Evolutionary conservation across 2,888 invertebrate genomes (phyloP).

Genomic region (Nymphalis urticae): DNA sequence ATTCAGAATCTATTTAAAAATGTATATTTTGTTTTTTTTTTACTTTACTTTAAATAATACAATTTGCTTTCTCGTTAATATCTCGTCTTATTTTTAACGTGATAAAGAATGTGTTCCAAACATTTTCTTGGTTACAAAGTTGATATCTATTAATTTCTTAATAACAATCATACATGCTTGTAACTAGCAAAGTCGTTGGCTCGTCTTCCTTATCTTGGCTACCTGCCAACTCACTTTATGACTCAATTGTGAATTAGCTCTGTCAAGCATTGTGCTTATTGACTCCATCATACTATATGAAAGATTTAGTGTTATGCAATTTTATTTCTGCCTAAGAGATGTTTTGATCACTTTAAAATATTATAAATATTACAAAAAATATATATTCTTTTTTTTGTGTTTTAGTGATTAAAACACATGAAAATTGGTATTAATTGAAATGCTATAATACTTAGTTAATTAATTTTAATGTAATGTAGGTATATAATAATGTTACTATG

Average conservation of each 20-base stretch:
- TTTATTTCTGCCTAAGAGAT: neutral
- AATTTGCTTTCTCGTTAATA: too few species aligned
- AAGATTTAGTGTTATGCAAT: neutral
- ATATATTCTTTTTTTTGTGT: neutral
- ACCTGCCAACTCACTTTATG: conserved; percentile 27
- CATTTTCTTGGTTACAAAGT: neutral
- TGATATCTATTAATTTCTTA: neutral
- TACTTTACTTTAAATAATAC: too few species aligned
- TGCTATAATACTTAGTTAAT: too few species aligned
- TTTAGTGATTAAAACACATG: too few species aligned
- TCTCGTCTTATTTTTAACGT: too few species aligned
- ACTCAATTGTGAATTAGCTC: conserved; percentile 32
- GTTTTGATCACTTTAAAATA: neutral
- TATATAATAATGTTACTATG: too few species aligned
- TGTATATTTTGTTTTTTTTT: too few species aligned
- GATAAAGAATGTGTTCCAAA: too few species aligned
- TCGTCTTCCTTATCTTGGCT: conserved; percentile 27
- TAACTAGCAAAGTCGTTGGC: conserved; percentile 18
- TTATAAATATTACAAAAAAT: neutral
- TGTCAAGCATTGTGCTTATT: conserved; percentile 20
- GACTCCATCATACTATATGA: conserved; percentile 13
- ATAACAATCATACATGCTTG: conserved; percentile 6
- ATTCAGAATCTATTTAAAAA: too few species aligned
- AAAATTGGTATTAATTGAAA: too few species aligned
- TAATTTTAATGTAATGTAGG: too few species aligned